Base-by-base conservation (phyloP, 2,888 invertebrate genomes). In the Alloplasta piceator region DNA sequence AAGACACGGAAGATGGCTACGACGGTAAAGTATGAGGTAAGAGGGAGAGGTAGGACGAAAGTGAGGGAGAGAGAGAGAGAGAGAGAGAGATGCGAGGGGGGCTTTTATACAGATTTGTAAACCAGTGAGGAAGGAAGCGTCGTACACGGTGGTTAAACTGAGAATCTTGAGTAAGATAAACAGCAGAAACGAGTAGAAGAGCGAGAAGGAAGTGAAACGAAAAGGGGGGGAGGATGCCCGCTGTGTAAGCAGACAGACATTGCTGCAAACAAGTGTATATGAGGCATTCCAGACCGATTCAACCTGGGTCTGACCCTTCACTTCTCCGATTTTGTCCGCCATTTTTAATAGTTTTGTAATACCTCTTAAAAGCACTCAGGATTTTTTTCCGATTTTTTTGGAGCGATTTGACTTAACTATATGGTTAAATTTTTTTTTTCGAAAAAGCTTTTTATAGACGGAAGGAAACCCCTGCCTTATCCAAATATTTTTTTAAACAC, bases 121-220 rank as follows among this genome's bases (percentile, higher is more conserved):
- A 78, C 68, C 75, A 58, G 68, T 38, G 73, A 60, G 68, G 68
- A 77, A 73, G 73, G 73, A 80, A 68, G 50, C 68, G 38, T 68
- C 68, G 77, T 68, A 64, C 80, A 73, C 72, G 58, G 73, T 68
- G 80, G 80, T 80, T 80, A 80, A 77, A 77, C 80, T 68, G 77
- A 72, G 73, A 80, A 77, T 80, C 77, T 72, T 78, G 80, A 78
- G 74, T 72, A 78, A 80, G 73, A 78, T 78, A 72, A 75, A 82
- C 76, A 78, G 78, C 73, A 64, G 50, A 70, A 48, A 60, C 58
- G 68, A 39, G 64, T 66, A 76, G 46, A 56, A 70, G 56, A 26
- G 26, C 26, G 52, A 52, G 58, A 58, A 58, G 6, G 58, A 26
- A 26, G 26, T 26, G 26, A 26, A 26, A 26, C 26, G 26, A 26